Conservation (phyloP, 2,113 vertebrate genomes). For the Poeciliopsis prolifica region DNA sequence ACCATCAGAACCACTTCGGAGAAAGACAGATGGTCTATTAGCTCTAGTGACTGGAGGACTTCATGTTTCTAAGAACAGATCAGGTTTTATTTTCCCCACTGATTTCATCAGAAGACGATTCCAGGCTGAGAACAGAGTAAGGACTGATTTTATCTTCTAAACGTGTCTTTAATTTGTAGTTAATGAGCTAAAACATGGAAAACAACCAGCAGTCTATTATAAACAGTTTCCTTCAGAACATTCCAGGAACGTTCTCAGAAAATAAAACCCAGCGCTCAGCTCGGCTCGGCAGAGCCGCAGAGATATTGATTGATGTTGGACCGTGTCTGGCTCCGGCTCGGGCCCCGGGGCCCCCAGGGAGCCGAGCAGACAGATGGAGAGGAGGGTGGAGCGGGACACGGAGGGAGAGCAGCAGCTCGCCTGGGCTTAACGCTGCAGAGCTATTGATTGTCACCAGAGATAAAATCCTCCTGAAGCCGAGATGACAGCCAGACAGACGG, state of each 20-base stretch:
- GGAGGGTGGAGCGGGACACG: conserved; percentile 34
- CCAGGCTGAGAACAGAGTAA: not conserved
- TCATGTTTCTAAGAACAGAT: not conserved
- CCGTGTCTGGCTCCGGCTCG: conserved; percentile 41
- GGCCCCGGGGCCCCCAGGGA: conserved; percentile 33
- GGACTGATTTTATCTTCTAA: not conserved
- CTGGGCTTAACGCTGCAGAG: conserved; percentile 48
- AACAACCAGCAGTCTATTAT: conserved; percentile 1
- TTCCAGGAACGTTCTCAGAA: conserved; percentile 37
- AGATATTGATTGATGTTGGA: conserved; percentile 57
- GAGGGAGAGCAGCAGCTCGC: conserved; percentile 29
- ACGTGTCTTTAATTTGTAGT: conserved; percentile 11
- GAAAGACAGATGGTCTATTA: not conserved
- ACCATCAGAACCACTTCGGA: not conserved
- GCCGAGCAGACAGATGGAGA: conserved; percentile 45
- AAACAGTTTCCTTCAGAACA: conserved; percentile 16
- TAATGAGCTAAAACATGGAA: conserved; percentile 29
- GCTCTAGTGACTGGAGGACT: not conserved
- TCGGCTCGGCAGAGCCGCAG: conserved; percentile 39
- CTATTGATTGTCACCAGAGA: conserved; percentile 64
- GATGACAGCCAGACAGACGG: conserved; percentile 31
- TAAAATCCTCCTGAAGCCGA: conserved; percentile 9
- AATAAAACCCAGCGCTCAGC: conserved; percentile 23
- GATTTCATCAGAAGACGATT: not conserved
- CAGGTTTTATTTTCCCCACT: not conserved